Percentiles rank a stretch among this genome's conserved stretches.
phyloP scores from a whole-genome alignment of 2,797 vertebrate genomes.

The Anguilla megastoma region DNA sequence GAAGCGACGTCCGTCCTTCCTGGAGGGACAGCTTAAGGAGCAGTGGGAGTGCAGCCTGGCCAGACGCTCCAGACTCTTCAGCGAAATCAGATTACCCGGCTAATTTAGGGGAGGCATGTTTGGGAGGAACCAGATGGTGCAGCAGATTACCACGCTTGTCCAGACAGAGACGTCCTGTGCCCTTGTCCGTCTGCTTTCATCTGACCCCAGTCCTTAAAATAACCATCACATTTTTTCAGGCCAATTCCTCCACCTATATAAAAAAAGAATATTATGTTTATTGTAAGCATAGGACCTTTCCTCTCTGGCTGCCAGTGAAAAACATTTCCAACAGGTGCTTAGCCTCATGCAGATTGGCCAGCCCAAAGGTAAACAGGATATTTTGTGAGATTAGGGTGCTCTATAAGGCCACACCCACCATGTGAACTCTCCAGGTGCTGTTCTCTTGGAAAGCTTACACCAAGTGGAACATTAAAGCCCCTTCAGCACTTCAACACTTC shows the following conservation, averaged over 20 bases:
- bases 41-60: background rate
- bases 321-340: background rate
- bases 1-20: background rate
- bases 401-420: background rate
- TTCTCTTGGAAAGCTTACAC: background rate
- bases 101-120: slow-evolving; percentile 30
- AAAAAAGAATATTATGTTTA: background rate
- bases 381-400: background rate
- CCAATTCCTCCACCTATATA: background rate
- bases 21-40: too few species aligned
- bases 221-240: too few species aligned
- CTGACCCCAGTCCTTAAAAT: too few species aligned
- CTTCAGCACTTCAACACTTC: background rate
- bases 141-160: background rate
- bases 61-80: slow-evolving; percentile 38
- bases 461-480: background rate
- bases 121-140: slow-evolving; percentile 52
- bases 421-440: too few species aligned
- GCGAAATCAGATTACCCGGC: slow-evolving; percentile 53
- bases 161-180: background rate
- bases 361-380: background rate
- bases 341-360: background rate
- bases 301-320: background rate
- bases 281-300: background rate
- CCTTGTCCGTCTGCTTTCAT: background rate